Percentiles rank a stretch among this genome's conserved stretches.
Conservation (phyloP, 2,113 vertebrate species). For the Tachuris rubrigastra region DNA sequence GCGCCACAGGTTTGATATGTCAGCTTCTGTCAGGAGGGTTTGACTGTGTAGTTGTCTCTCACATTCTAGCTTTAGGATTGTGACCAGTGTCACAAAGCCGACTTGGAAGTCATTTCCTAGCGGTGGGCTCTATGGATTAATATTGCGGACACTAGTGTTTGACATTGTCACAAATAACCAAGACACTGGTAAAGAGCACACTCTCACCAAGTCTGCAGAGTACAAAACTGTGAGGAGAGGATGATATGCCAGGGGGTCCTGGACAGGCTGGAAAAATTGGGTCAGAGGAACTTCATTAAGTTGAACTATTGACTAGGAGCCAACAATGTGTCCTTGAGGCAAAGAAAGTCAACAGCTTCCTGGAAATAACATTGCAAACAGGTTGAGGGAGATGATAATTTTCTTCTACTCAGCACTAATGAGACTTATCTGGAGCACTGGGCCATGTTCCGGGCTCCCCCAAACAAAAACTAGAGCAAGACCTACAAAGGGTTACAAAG, state of each 20-base stretch:
- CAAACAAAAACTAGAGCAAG: background rate
- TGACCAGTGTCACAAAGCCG: background rate
- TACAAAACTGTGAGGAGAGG: background rate
- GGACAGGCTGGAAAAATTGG: background rate
- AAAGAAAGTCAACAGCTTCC: background rate
- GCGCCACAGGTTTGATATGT: background rate
- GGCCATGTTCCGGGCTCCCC: background rate
- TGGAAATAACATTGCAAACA: background rate
- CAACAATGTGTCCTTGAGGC: background rate
- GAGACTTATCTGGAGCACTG: background rate
- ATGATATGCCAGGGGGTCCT: background rate
- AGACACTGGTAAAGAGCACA: background rate
- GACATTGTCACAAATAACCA: background rate
- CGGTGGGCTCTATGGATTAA: background rate
- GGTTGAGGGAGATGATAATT: background rate
- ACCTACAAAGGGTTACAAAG: background rate
- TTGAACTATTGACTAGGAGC: background rate
- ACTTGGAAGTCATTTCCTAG: background rate
- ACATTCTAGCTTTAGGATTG: fast-evolving
- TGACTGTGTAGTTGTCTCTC: background rate
- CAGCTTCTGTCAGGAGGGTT: background rate
- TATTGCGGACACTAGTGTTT: background rate
- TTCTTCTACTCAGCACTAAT: background rate
- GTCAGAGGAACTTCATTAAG: background rate
- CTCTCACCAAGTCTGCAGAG: background rate